phyloP scores from a whole-genome alignment of 2,797 vertebrate genomes.

The Meda fulgida region DNA sequence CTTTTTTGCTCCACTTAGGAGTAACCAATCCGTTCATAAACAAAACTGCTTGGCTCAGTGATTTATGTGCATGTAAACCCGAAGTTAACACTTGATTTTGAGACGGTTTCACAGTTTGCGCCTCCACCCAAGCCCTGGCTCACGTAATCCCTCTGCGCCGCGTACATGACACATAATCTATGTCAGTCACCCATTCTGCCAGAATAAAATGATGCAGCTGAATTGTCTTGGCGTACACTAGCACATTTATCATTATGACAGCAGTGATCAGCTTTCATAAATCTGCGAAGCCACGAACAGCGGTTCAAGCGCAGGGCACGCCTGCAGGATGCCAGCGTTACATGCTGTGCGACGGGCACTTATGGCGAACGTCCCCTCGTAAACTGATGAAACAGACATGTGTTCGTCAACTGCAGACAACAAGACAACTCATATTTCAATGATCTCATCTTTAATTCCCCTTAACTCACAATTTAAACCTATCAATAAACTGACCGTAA shows the following conservation, averaged over 20 bases:
- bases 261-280: constrained; percentile 43
- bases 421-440: not conserved
- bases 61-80: constrained; percentile 1
- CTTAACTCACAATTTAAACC: constrained; percentile 1
- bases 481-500: constrained; percentile 22
- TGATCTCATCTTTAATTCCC: not conserved
- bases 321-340: constrained; percentile 7
- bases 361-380: not conserved
- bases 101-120: constrained; percentile 4
- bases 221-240: constrained; percentile 18
- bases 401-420: not conserved
- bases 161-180: not conserved
- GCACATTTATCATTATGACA: constrained; percentile 55
- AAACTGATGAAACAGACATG: constrained; percentile 28
- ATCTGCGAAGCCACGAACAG: constrained; percentile 40
- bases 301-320: constrained; percentile 5
- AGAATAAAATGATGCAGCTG: constrained; percentile 42
- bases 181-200: constrained; percentile 21
- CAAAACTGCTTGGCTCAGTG: not conserved
- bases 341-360: not conserved
- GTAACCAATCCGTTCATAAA: not conserved
- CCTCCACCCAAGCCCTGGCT: constrained; percentile 43
- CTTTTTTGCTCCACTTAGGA: not conserved
- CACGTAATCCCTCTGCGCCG: constrained; percentile 1
- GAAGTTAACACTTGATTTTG: constrained; percentile 6